These are phyloP conservation scores for Cantharis flavilabris DNA, from an alignment of 2,888 invertebrate genomes.

Conservation along the genomic window DNA sequence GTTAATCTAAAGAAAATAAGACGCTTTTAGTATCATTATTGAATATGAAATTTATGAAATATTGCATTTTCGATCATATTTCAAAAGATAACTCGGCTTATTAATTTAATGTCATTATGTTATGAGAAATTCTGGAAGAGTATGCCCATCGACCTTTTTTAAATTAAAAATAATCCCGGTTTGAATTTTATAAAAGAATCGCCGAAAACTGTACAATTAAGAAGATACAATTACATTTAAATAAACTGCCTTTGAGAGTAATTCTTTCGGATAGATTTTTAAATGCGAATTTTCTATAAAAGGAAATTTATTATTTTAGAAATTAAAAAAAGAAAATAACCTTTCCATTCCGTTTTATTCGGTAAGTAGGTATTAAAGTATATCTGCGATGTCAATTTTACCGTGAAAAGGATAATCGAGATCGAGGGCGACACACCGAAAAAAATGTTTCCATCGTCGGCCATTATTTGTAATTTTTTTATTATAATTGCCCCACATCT, in stretches of 20 bases:
- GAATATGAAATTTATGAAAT: conserved; percentile 19
- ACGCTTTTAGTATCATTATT: conserved; percentile 1
- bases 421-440: not conserved
- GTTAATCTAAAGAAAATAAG: conserved; percentile 13
- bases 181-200: not conserved
- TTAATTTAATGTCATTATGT: conserved; percentile 1
- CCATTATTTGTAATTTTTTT: not conserved
- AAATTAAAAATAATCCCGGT: not conserved
- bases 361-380: not conserved
- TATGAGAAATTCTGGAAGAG: not conserved
- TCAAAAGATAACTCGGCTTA: conserved; percentile 21
- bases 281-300: not conserved
- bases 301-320: not conserved
- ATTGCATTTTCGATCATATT: conserved; percentile 18
- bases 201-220: conserved; percentile 15
- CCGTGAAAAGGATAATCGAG: not conserved
- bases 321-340: not conserved
- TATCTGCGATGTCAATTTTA: not conserved
- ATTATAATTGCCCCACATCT: not conserved
- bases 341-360: not conserved
- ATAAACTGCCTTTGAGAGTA: conserved; percentile 24
- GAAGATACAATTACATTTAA: conserved; percentile 26
- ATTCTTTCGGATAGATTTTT: not conserved
- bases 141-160: not conserved
- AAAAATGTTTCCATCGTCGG: not conserved